Evolutionary conservation across 2,888 invertebrate genomes (phyloP), one percentile per base, ranked within the genome.

Genomic region (Luperina nickerlii): DNA sequence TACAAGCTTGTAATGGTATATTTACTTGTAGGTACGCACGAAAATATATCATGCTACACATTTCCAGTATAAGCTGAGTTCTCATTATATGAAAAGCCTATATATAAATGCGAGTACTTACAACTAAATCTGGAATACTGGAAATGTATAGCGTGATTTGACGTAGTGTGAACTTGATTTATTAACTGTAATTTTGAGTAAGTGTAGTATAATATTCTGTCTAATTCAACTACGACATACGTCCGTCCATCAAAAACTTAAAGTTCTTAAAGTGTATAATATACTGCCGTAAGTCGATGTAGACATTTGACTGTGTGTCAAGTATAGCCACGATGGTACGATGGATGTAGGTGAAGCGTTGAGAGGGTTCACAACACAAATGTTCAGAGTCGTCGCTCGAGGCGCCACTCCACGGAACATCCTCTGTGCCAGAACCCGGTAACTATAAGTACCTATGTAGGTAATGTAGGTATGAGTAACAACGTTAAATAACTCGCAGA

Each of bases 301-400:
- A 89, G 89, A 91, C 91, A 91, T 92, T 91, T 89, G 91, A 91
- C 92, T 90, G 90, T 92, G 92, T 92, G 94, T 94, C 93, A 92
- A 94, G 94, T 90, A 92, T 86, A 84, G 89, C 88, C 87, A 87
- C 89, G 89, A 88, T 90, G 91, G 88, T 85, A 88, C 90, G 89
- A 89, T 90, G 92, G 89, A 91, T 93, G 92, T 92, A 92, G 94
- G 93, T 92, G 92, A 92, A 92, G 89, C 88, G 90, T 83, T 90
- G 88, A 93, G 94, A 91, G 92, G 91, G 89, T 90, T 91, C 91
- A 88, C 91, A 91, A 91, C 91, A 92, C 93, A 93, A 94, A 94
- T 93, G 90, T 91, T 89, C 88, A 84, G 89, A 88, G 90, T 89
- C 88, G 90, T 90, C 87, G 92, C 93, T 90, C 87, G 88, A 82